A percentile compares a stretch with the other conserved stretches of the same genome.
Conservation (phyloP, 92 coral and sea anemone genomes). For the Nematostella vectensis region DNA sequence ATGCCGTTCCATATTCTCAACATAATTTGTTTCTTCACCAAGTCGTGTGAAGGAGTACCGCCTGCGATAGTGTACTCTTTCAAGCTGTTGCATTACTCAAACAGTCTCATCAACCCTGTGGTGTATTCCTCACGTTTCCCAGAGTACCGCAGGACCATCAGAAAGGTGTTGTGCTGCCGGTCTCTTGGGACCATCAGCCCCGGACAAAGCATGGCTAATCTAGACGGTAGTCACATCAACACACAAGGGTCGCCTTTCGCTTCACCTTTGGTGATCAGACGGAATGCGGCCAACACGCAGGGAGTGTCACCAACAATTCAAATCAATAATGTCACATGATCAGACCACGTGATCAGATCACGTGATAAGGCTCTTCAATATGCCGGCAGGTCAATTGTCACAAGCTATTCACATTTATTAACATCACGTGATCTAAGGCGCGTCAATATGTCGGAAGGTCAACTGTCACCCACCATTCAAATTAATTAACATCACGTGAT, state of each 20-base stretch:
- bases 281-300: background rate
- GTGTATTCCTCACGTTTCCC: conserved; percentile 34
- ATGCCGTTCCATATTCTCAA: conserved; percentile 25
- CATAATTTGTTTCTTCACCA: conserved; percentile 19
- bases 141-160: conserved; percentile 19
- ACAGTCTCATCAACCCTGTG: conserved; percentile 25
- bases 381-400: too few relatives aligned
- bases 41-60: conserved; percentile 10
- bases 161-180: conserved; percentile 17
- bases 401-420: too few relatives aligned
- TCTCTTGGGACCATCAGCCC: conserved; percentile 1
- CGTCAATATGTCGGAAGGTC: too few relatives aligned
- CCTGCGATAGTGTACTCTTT: conserved; percentile 14
- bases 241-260: background rate
- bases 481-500: too few relatives aligned
- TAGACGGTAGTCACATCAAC: background rate
- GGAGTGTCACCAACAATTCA: background rate
- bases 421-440: too few relatives aligned
- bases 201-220: background rate
- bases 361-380: too few relatives aligned
- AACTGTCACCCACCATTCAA: too few relatives aligned
- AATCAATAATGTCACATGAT: background rate
- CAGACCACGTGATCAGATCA: too few relatives aligned
- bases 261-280: background rate
- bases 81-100: conserved; percentile 27